Evolutionary conservation across 2,888 invertebrate genomes (phyloP).

Genomic region (Ormyrus labotus): DNA sequence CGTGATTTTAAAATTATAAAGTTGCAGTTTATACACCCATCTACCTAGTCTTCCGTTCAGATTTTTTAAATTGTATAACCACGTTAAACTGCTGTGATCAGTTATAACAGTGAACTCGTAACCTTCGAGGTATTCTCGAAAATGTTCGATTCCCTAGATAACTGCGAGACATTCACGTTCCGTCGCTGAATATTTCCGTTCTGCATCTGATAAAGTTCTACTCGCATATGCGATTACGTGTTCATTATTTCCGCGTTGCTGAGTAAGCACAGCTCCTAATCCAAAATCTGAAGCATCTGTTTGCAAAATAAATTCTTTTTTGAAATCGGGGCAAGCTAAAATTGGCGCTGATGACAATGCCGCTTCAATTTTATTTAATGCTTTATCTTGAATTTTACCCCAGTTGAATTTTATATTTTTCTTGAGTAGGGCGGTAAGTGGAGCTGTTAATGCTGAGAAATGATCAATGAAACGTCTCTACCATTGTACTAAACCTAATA

Average conservation of each 20-base stretch:
- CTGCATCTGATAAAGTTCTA: slow-evolving; percentile 34
- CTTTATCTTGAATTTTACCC: slow-evolving; percentile 6
- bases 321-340: slow-evolving; percentile 58
- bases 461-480: slow-evolving; percentile 61
- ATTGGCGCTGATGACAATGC: slow-evolving; percentile 53
- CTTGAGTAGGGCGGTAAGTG: slow-evolving; percentile 42
- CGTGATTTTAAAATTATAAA: neutral
- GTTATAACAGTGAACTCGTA: slow-evolving; percentile 58
- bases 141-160: slow-evolving; percentile 35
- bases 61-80: slow-evolving; percentile 43
- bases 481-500: slow-evolving; percentile 64
- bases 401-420: slow-evolving; percentile 52
- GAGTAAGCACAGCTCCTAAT: neutral
- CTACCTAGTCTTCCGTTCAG: neutral
- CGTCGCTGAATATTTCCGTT: neutral
- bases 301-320: slow-evolving; percentile 11
- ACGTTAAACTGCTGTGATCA: slow-evolving; percentile 54
- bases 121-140: slow-evolving; percentile 49
- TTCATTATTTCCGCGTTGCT: neutral
- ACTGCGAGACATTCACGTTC: slow-evolving; percentile 56
- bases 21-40: neutral
- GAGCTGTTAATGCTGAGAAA: neutral
- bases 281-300: neutral
- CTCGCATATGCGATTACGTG: slow-evolving; percentile 45
- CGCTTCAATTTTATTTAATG: slow-evolving; percentile 38